Conservation (phyloP, 2,888 invertebrate genomes). For the Magallana nippona region DNA sequence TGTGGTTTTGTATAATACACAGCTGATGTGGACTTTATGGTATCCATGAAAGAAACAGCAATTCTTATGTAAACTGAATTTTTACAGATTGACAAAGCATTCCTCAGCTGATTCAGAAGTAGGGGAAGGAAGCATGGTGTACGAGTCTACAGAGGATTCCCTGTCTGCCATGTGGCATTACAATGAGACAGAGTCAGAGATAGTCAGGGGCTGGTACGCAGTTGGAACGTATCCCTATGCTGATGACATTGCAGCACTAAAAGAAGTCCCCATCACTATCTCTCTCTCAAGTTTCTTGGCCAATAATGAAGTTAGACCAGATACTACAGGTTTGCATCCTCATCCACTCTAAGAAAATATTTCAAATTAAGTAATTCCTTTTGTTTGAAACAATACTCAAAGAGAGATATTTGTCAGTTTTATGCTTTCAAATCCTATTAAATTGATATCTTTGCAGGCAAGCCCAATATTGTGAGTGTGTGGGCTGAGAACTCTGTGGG, state of each 20-base stretch:
- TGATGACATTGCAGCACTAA: constrained; percentile 40
- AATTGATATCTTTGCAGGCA: constrained; percentile 34
- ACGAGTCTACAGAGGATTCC: constrained; percentile 36
- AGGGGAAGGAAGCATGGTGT: constrained; percentile 37
- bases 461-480: constrained; percentile 47
- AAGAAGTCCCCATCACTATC: constrained; percentile 38
- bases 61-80: background rate
- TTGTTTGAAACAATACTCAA: too few relatives aligned
- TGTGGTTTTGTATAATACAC: too few relatives aligned
- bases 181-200: constrained; percentile 45
- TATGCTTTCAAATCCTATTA: too few relatives aligned
- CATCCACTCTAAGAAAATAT: background rate
- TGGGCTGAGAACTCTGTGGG: constrained; percentile 50
- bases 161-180: constrained; percentile 45
- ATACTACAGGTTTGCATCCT: constrained; percentile 37
- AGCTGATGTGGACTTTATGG: too few relatives aligned
- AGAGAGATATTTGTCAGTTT: too few relatives aligned
- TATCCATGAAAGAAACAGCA: background rate
- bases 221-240: constrained; percentile 46
- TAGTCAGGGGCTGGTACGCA: constrained; percentile 46
- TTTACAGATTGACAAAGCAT: constrained; percentile 40
- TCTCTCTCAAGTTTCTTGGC: constrained; percentile 32
- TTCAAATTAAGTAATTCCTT: background rate
- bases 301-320: constrained; percentile 35
- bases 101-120: constrained; percentile 34